These are phyloP conservation scores for Apis mellifera DNA, from an alignment of 1,140 invertebrate species.

Conservation along the genomic window Amel_HAv3.1 CM009941.2:5576501-5577000, in stretches of 20 bases:
- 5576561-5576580: neutral
- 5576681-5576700: slow-evolving; percentile 7
- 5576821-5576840: neutral
- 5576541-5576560: slow-evolving; percentile 5
- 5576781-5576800: neutral
- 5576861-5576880: too few relatives aligned
- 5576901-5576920: too few relatives aligned
- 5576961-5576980: neutral
- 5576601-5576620: neutral
- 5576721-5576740: slow-evolving; percentile 1
- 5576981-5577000: neutral
- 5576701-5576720: neutral
- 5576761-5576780: neutral
- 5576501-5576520: neutral
- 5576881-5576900: too few relatives aligned
- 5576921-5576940: too few relatives aligned
- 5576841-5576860: neutral
- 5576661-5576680: neutral
- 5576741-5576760: neutral
- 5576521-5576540: neutral
- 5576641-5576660: neutral
- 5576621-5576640: neutral
- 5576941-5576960: too few relatives aligned
- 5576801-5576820: neutral
- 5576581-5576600: neutral